Evolutionary conservation across 2,113 vertebrate species (phyloP), one percentile per base, ranked within the genome.

Genomic region (Onychostruthus taczanowskii): DNA sequence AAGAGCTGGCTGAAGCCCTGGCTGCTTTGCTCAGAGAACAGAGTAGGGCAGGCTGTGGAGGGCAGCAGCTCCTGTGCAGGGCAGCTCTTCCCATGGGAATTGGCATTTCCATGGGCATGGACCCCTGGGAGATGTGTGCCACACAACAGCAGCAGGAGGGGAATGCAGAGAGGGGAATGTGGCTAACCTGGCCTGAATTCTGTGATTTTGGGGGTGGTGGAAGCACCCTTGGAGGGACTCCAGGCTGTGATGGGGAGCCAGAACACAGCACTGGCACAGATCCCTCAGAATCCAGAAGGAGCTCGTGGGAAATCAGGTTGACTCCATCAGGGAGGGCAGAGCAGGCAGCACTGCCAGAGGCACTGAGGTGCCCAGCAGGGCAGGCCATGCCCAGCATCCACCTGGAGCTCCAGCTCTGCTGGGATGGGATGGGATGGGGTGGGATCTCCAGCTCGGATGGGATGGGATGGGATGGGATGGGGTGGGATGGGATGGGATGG

Each of bases 291-390:
- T 16, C 28, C 63, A 33, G 50, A 72, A 52, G 0, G 24, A 90
- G 41, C 76, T 46, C 63, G 43, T 39, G 44, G 55, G 80, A 35
- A 28, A 30, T 14, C 14, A 12, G 4, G 14, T 16, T 15, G 41
- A 9, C n/a, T 8, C 76, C 66, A 8, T 16, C 43, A 13, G 41
- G 31, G 28, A 66, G 11, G 27, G 24, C 28, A 84, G 30, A n/a
- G 2, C 44, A 39, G 43, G 20, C 73, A 30, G 91, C 1, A 2
- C n/a, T 50, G 33, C 31, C 43, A 3, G 58, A 7, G 58, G 9
- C 8, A 12, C 21, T 1, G 4, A 3, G 23, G 9, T 27, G 53
- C 20, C 26, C 37, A 1, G 41, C 9, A 1, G 0, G 59, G 41
- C 55, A 74, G 50, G 44, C 53, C 6, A 0, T 1, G 11, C 11